Percentiles rank a stretch among this genome's conserved stretches.
These are phyloP conservation scores for Edolisoma coerulescens DNA, from an alignment of 2,113 vertebrate species.

Conservation along the genomic window DNA sequence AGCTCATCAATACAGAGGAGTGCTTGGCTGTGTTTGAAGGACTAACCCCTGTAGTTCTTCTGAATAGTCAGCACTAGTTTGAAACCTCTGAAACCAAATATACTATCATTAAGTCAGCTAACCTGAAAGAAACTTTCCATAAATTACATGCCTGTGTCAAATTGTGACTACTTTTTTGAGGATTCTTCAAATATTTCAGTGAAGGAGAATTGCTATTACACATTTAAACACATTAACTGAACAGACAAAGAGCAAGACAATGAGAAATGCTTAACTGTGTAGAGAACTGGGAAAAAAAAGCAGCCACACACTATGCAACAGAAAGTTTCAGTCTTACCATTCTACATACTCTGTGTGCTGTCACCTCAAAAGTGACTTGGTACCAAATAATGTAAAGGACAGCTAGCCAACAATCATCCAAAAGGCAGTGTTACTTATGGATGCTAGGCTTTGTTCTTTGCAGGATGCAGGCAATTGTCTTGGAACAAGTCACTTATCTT, in stretches of 20 bases:
- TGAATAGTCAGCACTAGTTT: neutral
- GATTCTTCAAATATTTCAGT: neutral
- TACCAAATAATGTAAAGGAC: neutral
- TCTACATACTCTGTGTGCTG: neutral
- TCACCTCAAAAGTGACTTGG: neutral
- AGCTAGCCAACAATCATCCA: neutral
- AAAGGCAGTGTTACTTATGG: neutral
- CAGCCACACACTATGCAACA: fast-evolving
- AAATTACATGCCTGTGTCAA: neutral
- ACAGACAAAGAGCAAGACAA: neutral
- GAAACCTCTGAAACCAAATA: neutral
- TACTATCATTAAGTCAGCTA: neutral
- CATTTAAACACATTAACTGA: neutral
- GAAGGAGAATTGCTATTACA: neutral
- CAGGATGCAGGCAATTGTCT: neutral
- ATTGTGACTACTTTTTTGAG: neutral
- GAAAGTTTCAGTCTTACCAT: neutral
- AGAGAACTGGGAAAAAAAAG: neutral
- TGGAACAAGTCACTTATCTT: neutral
- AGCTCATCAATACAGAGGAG: neutral
- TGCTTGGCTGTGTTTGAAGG: neutral
- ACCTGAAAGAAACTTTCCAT: neutral
- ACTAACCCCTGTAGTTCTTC: neutral
- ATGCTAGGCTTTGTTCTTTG: neutral
- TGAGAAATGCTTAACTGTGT: neutral